These are phyloP conservation scores for Euwallacea fornicatus DNA, from an alignment of 1,140 invertebrate genomes.

Conservation along the genomic window DNA sequence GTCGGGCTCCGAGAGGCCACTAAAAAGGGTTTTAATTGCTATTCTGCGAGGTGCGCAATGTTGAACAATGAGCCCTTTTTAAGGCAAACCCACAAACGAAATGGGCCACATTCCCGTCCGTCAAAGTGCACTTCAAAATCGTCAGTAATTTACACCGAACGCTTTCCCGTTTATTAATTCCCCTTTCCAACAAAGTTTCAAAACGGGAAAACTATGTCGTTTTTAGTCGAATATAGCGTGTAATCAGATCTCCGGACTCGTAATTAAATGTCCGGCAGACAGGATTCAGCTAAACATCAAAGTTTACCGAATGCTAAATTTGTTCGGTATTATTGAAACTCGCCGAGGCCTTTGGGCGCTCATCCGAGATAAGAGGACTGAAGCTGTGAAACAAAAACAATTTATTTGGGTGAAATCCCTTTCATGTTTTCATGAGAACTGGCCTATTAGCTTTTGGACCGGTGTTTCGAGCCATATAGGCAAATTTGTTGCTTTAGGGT, in stretches of 20 bases:
- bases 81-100: not conserved
- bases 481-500: not conserved
- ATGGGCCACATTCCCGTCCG: conserved; percentile 2
- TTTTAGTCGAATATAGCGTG: not conserved
- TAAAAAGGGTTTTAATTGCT: conserved; percentile 5
- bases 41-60: not conserved
- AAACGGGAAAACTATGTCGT: not conserved
- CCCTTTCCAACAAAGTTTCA: not conserved
- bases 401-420: conserved; percentile 8
- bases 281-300: not conserved
- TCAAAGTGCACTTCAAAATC: not conserved
- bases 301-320: conserved; percentile 9
- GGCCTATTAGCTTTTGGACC: not conserved
- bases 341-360: not conserved
- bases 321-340: not conserved
- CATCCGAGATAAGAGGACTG: not conserved
- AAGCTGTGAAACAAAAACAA: conserved; percentile 14
- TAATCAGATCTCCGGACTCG: not conserved
- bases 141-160: conserved; percentile 3
- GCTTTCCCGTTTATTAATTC: conserved; percentile 2
- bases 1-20: not conserved
- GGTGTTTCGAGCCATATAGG: not conserved
- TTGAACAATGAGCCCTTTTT: conserved; percentile 5
- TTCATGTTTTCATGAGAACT: conserved; percentile 4
- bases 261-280: conserved; percentile 1